These are phyloP conservation scores for Pogonognathellus flavescens DNA, from an alignment of 1,140 invertebrate genomes.

Conservation along the genomic window DNA sequence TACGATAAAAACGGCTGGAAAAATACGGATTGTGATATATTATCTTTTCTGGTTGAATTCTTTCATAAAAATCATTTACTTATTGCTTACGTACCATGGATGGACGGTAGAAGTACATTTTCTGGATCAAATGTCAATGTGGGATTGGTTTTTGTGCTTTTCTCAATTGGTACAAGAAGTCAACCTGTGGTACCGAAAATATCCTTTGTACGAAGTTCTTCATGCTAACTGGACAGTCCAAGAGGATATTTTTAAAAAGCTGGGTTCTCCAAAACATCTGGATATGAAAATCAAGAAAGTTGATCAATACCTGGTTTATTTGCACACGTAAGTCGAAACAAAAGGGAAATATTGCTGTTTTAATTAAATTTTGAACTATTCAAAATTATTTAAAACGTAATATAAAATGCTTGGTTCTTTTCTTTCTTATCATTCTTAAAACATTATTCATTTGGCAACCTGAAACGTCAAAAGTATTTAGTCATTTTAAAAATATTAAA, in stretches of 20 bases:
- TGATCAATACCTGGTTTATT: conserved; percentile 36
- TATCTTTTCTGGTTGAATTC: conserved; percentile 54
- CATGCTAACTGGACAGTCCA: conserved; percentile 54
- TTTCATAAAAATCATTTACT: conserved; percentile 51
- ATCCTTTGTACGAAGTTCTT: conserved; percentile 55
- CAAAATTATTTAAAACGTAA: no score
- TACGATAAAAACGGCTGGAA: neutral
- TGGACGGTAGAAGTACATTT: conserved; percentile 53
- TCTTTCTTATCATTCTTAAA: no score
- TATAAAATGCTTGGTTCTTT: no score
- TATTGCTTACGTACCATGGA: conserved; percentile 47
- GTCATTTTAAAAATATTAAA: no score
- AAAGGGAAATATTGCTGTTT: no score
- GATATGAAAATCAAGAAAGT: conserved; percentile 50
- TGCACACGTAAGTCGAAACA: conserved; percentile 46
- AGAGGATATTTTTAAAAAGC: conserved; percentile 50
- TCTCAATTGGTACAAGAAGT: conserved; percentile 56
- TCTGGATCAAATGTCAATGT: conserved; percentile 59
- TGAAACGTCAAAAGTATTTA: no score
- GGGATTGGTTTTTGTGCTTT: conserved; percentile 56
- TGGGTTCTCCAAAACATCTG: conserved; percentile 31
- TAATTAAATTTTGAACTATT: no score
- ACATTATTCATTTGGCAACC: no score
- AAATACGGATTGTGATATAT: conserved; percentile 8
- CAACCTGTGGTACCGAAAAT: conserved; percentile 53